Conservation (phyloP, 2,888 invertebrate species). For the Hedychridium roseum region DNA sequence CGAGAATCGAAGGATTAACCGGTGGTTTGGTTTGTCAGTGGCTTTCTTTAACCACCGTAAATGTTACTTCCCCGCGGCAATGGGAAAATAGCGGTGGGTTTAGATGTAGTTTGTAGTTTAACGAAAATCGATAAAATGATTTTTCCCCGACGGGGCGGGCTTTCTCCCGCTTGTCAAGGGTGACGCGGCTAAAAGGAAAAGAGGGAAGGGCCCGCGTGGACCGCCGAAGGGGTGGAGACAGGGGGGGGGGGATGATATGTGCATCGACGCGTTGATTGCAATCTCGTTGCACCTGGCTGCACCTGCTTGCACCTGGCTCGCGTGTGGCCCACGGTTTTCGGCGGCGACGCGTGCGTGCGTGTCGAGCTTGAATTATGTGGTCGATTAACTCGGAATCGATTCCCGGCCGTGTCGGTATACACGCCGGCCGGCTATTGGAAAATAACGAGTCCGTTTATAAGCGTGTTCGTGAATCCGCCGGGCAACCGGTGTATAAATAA, state of each 20-base stretch:
- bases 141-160: too few species aligned
- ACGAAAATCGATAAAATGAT: too few species aligned
- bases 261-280: conserved; percentile 7
- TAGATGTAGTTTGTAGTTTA: too few species aligned
- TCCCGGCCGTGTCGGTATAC: conserved; percentile 22
- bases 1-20: too few species aligned
- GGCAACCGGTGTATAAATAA: too few species aligned
- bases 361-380: conserved; percentile 34
- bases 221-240: neutral
- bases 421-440: conserved; percentile 11
- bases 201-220: too few species aligned
- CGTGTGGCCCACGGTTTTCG: conserved; percentile 25
- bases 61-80: too few species aligned
- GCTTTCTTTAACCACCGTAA: too few species aligned
- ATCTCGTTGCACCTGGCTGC: conserved; percentile 14
- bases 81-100: too few species aligned
- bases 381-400: conserved; percentile 40
- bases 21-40: too few species aligned
- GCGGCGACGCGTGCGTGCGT: conserved; percentile 18
- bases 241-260: conserved; percentile 5
- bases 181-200: neutral
- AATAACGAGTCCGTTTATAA: conserved; percentile 12
- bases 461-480: neutral
- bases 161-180: too few species aligned
- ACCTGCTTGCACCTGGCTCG: conserved; percentile 21